These are phyloP conservation scores for Cheilosia vulpina DNA, from an alignment of 2,888 invertebrate genomes.

Conservation along the genomic window DNA sequence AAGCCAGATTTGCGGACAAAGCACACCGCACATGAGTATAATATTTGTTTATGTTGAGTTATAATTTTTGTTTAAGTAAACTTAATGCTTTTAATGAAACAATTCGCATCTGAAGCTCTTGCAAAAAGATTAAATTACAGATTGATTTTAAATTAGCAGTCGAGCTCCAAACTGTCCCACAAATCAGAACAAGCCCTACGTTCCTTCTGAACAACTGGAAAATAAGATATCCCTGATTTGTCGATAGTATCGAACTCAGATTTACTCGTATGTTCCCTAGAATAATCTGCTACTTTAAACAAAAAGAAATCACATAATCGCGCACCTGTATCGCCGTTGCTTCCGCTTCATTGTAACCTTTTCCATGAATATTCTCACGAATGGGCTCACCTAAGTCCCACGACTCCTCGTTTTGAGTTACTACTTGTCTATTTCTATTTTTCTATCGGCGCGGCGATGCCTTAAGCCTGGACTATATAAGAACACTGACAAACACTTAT, in stretches of 20 bases:
- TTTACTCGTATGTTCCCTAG: background rate
- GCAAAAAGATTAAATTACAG: too few relatives aligned
- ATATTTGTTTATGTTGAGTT: too few relatives aligned
- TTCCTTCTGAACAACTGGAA: too few relatives aligned
- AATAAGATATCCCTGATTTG: too few relatives aligned
- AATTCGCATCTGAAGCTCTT: too few relatives aligned
- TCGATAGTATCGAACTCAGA: background rate
- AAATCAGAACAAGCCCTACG: too few relatives aligned
- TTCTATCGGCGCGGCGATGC: constrained; percentile 30
- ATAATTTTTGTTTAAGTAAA: too few relatives aligned
- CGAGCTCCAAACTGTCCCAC: too few relatives aligned
- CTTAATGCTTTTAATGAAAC: too few relatives aligned
- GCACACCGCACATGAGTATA: too few relatives aligned
- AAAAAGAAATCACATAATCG: background rate
- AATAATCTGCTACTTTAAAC: background rate
- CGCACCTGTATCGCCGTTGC: constrained; percentile 86
- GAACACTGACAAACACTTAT: constrained; percentile 65
- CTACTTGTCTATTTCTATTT: constrained; percentile 41
- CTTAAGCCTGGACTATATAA: constrained; percentile 62
- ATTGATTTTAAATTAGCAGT: too few relatives aligned
- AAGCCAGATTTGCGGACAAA: too few relatives aligned
- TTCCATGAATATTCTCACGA: constrained; percentile 78
- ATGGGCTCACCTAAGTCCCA: constrained; percentile 41
- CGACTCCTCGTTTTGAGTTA: constrained; percentile 57
- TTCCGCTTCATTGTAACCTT: constrained; percentile 85